phyloP scores from a whole-genome alignment of 1,140 invertebrate species.

The Meloidogyne exigua region DNA sequence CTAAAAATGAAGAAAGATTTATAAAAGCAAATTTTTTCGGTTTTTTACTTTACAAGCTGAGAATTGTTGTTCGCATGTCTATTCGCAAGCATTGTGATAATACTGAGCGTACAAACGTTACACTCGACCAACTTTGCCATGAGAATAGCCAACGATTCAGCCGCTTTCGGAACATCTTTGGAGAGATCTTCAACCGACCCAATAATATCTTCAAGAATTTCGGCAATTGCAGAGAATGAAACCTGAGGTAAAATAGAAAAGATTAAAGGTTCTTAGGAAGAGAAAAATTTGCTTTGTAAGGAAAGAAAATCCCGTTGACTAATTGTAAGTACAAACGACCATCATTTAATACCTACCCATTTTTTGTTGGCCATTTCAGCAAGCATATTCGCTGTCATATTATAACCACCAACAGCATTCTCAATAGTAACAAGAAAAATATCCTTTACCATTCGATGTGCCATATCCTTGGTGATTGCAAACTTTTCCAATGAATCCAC shows the following conservation, averaged over 20 bases:
- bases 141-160: slow-evolving; percentile 35
- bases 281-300: too few species aligned
- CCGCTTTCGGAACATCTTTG: slow-evolving; percentile 32
- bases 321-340: not conserved
- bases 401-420: slow-evolving; percentile 25
- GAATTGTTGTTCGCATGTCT: slow-evolving; percentile 19
- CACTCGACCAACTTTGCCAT: slow-evolving; percentile 38
- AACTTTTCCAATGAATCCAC: slow-evolving; percentile 36
- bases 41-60: slow-evolving; percentile 18
- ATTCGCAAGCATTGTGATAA: slow-evolving; percentile 20
- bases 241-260: not conserved
- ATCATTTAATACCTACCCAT: slow-evolving; percentile 15
- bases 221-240: slow-evolving; percentile 13
- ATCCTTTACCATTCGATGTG: slow-evolving; percentile 36
- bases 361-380: slow-evolving; percentile 15
- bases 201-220: slow-evolving; percentile 39
- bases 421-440: slow-evolving; percentile 29
- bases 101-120: slow-evolving; percentile 4
- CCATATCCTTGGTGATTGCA: slow-evolving; percentile 29
- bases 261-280: too few species aligned
- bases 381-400: slow-evolving; percentile 24
- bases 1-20: slow-evolving; percentile 4
- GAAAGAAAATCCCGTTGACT: too few species aligned
- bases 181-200: slow-evolving; percentile 33
- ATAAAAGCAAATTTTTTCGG: too few species aligned